phyloP scores from a whole-genome alignment of 2,113 vertebrate genomes.

The Etheostoma spectabile region DNA sequence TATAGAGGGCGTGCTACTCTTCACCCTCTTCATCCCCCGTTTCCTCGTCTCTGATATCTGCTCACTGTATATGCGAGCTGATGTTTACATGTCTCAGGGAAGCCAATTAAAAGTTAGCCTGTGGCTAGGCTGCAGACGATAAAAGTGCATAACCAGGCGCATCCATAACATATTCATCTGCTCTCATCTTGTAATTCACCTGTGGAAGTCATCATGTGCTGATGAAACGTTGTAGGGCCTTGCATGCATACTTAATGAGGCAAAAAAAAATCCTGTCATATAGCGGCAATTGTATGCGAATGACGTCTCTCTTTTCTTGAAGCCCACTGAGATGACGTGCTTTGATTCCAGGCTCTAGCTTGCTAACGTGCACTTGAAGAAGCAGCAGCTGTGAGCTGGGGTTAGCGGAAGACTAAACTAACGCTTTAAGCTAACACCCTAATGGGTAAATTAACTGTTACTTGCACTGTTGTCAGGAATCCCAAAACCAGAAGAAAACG shows the following conservation, averaged over 20 bases:
- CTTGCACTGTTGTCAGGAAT: too few species aligned
- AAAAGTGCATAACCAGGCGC: slow-evolving; percentile 61
- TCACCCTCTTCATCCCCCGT: slow-evolving; percentile 21
- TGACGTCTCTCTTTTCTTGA: too few species aligned
- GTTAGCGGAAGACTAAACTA: too few species aligned
- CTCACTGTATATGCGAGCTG: slow-evolving; percentile 60
- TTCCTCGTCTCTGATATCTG: slow-evolving; percentile 62
- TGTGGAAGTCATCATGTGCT: slow-evolving; percentile 49
- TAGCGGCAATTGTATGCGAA: too few species aligned
- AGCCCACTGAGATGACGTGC: too few species aligned
- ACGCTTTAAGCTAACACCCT: too few species aligned
- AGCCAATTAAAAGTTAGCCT: slow-evolving; percentile 79
- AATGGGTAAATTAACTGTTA: too few species aligned
- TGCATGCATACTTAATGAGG: neutral
- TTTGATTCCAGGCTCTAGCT: too few species aligned
- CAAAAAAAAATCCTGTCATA: too few species aligned
- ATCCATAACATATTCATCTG: slow-evolving; percentile 58
- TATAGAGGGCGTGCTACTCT: slow-evolving; percentile 20
- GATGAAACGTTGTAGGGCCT: slow-evolving; percentile 52
- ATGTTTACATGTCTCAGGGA: slow-evolving; percentile 74
- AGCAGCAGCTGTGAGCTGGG: too few species aligned
- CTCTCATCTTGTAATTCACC: slow-evolving; percentile 40
- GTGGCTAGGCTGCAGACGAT: slow-evolving; percentile 64
- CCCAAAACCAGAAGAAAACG: too few species aligned
- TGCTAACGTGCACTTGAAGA: too few species aligned